A percentile compares a stretch with the other conserved stretches of the same genome.
Conservation (phyloP, 2,113 vertebrate species). For the Lamprologus speciosus region DNA sequence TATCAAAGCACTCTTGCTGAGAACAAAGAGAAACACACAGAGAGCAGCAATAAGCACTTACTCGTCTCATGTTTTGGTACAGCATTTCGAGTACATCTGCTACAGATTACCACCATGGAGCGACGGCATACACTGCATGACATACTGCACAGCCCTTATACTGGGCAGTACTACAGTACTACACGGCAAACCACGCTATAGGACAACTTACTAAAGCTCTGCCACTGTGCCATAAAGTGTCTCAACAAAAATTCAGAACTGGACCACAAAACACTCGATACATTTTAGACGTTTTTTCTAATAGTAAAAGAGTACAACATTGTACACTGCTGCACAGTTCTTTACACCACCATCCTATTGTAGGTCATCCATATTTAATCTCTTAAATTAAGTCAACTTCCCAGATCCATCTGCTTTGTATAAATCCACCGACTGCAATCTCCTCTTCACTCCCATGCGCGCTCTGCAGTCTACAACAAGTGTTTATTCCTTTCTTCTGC, state of each 20-base stretch:
- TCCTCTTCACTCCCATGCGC: background rate
- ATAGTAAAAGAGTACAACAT: background rate
- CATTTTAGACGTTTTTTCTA: background rate
- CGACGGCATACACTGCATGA: slow-evolving; percentile 57
- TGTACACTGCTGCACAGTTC: background rate
- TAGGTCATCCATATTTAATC: background rate
- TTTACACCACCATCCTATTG: background rate
- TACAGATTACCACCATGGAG: slow-evolving; percentile 59
- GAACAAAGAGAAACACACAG: background rate
- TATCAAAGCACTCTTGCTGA: background rate
- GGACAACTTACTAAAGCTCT: background rate
- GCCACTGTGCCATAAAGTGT: background rate
- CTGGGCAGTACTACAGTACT: slow-evolving; percentile 7
- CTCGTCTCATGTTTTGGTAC: slow-evolving; percentile 69
- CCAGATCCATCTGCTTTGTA: background rate
- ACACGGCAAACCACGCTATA: background rate
- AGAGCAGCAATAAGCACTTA: slow-evolving; percentile 37
- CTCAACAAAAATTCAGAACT: background rate
- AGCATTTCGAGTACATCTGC: slow-evolving; percentile 63
- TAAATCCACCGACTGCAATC: background rate
- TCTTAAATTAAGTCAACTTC: background rate
- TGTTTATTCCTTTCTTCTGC: background rate
- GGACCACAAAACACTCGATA: background rate
- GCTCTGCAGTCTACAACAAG: background rate
- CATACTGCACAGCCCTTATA: slow-evolving; percentile 55